phyloP scores from a whole-genome alignment of 30 jellyfish, hydroid and myxozoan genomes.

The Aurelia aurita region DNA sequence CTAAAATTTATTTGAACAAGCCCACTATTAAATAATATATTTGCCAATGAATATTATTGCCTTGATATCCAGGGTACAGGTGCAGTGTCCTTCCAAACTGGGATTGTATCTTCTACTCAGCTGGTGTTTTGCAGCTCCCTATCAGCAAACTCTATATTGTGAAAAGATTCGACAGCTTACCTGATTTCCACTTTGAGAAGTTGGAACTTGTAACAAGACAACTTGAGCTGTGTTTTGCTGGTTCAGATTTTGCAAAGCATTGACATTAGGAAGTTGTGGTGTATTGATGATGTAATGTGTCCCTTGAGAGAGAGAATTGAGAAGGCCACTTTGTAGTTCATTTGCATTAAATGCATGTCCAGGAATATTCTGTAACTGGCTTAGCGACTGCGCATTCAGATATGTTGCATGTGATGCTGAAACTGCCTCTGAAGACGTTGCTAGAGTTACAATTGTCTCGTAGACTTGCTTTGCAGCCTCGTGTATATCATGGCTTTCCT shows the following conservation, averaged over 20 bases:
- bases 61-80: too few relatives aligned
- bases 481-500: conserved; percentile 1
- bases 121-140: too few relatives aligned
- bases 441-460: conserved; percentile 13
- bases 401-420: conserved; percentile 24
- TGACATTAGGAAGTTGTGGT: conserved; percentile 28
- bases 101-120: too few relatives aligned
- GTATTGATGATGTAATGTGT: conserved; percentile 51
- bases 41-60: too few relatives aligned
- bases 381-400: conserved; percentile 37
- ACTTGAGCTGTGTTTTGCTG: conserved; percentile 64
- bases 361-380: conserved; percentile 16
- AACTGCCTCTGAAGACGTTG: conserved; percentile 30
- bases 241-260: conserved; percentile 20
- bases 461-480: conserved; percentile 9
- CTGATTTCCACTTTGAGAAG: conserved; percentile 50
- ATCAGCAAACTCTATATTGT: too few relatives aligned
- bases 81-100: too few relatives aligned
- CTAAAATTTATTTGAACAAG: too few relatives aligned
- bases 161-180: not conserved
- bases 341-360: conserved; percentile 38
- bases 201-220: conserved; percentile 43
- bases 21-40: too few relatives aligned
- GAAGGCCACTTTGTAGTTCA: conserved; percentile 25
- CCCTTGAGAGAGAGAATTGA: conserved; percentile 30